phyloP scores from a whole-genome alignment of 2,797 vertebrate species.

The Cygnus olor region DNA sequence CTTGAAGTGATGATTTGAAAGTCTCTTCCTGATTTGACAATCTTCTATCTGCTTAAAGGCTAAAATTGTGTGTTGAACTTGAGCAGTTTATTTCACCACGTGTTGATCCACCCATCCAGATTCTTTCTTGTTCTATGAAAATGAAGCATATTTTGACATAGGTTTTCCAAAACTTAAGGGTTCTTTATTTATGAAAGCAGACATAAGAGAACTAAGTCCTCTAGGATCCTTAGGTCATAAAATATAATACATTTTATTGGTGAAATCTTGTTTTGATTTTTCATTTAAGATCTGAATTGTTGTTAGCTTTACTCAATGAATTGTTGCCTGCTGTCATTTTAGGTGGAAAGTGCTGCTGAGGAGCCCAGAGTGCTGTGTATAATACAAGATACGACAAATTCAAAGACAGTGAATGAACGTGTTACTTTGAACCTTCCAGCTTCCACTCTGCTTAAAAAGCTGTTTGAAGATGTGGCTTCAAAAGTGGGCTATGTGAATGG shows the following conservation, averaged over 20 bases:
- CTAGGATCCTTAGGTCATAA: not conserved
- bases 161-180: not conserved
- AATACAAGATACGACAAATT: constrained; percentile 95
- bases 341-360: constrained; percentile 98
- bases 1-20: not conserved
- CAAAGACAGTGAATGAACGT: constrained; percentile 90
- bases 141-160: not conserved
- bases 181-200: not conserved
- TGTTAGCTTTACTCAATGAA: not conserved
- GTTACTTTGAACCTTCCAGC: constrained; percentile 95
- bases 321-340: constrained; percentile 58
- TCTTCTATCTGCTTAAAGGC: not conserved
- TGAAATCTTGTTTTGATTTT: not conserved
- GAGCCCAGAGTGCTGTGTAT: constrained; percentile 97
- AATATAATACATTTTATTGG: fast-evolving
- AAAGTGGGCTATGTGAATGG: constrained; percentile 93
- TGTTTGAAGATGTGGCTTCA: constrained; percentile 90
- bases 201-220: not conserved
- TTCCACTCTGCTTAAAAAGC: constrained; percentile 89
- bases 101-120: not conserved
- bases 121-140: not conserved
- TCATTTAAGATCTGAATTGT: not conserved
- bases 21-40: not conserved
- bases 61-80: not conserved
- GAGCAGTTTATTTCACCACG: not conserved